A percentile compares a stretch with the other conserved stretches of the same genome.
Evolutionary conservation across 2,113 vertebrate species (phyloP).

Genomic region (Gymnogyps californianus): DNA sequence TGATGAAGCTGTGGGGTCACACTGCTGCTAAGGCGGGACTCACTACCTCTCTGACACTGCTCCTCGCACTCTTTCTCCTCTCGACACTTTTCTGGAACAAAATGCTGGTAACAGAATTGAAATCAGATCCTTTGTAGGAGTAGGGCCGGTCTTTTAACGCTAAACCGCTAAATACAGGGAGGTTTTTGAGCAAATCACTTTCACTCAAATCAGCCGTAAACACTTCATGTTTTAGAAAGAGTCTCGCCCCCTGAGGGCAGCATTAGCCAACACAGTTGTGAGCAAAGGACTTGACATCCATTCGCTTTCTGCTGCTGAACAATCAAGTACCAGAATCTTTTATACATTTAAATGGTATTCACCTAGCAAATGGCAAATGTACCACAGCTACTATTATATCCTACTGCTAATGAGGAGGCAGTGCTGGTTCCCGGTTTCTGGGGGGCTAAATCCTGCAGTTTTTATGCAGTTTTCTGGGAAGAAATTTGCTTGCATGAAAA

Average conservation of each 20-base stretch:
- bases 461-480: not conserved
- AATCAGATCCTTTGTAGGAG: not conserved
- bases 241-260: constrained; percentile 66
- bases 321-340: not conserved
- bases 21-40: not conserved
- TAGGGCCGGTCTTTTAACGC: not conserved
- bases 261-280: constrained; percentile 48
- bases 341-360: not conserved
- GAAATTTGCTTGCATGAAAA: not conserved
- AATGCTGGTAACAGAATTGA: not conserved
- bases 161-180: not conserved
- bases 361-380: not conserved
- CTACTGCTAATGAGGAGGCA: constrained; percentile 5
- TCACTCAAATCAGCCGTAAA: constrained; percentile 23
- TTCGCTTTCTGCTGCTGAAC: not conserved
- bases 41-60: not conserved
- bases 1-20: not conserved
- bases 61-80: not conserved
- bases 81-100: not conserved
- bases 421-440: not conserved
- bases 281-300: constrained; percentile 41
- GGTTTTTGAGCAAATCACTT: constrained; percentile 19
- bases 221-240: constrained; percentile 22
- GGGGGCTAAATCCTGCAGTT: not conserved
- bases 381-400: not conserved